These are phyloP conservation scores for Torymus aiolomorphi DNA, from an alignment of 2,888 invertebrate genomes.

Conservation along the genomic window DNA sequence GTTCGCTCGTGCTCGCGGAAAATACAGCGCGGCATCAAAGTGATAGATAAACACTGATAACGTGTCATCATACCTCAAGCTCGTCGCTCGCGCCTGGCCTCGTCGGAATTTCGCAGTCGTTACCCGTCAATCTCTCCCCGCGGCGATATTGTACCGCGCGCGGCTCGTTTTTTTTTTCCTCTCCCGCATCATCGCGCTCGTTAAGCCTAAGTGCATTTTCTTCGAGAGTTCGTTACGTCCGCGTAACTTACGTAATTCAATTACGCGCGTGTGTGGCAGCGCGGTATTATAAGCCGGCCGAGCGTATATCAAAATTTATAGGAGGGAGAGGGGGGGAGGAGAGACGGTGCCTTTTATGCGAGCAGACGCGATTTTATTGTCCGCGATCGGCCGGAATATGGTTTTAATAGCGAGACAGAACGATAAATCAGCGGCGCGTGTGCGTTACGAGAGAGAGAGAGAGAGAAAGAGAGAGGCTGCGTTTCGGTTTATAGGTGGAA, in stretches of 20 bases:
- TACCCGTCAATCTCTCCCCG: constrained; percentile 47
- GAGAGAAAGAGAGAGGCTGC: not conserved
- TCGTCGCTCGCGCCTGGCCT: too few relatives aligned
- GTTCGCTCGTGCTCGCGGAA: not conserved
- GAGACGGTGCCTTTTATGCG: constrained; percentile 33
- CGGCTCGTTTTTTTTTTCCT: constrained; percentile 13
- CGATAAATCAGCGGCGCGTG: constrained; percentile 43
- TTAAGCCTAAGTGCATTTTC: constrained; percentile 57
- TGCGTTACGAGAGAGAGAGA: constrained; percentile 24
- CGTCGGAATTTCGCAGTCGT: constrained; percentile 47
- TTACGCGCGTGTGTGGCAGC: constrained; percentile 36
- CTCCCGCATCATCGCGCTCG: constrained; percentile 47
- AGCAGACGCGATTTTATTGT: constrained; percentile 46
- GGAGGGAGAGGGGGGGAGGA: constrained; percentile 14
- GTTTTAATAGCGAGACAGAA: constrained; percentile 52
- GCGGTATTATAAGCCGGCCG: constrained; percentile 5
- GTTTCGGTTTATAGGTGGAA: too few relatives aligned
- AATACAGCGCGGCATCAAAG: constrained; percentile 13
- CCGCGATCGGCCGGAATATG: constrained; percentile 33
- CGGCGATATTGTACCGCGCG: constrained; percentile 18
- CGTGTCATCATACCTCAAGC: constrained; percentile 43
- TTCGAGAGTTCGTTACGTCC: constrained; percentile 55
- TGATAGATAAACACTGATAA: constrained; percentile 53
- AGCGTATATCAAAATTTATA: constrained; percentile 53
- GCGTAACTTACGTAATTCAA: constrained; percentile 55